phyloP scores from a whole-genome alignment of 2,888 invertebrate genomes.

The Drosophila tanythrix region DNA sequence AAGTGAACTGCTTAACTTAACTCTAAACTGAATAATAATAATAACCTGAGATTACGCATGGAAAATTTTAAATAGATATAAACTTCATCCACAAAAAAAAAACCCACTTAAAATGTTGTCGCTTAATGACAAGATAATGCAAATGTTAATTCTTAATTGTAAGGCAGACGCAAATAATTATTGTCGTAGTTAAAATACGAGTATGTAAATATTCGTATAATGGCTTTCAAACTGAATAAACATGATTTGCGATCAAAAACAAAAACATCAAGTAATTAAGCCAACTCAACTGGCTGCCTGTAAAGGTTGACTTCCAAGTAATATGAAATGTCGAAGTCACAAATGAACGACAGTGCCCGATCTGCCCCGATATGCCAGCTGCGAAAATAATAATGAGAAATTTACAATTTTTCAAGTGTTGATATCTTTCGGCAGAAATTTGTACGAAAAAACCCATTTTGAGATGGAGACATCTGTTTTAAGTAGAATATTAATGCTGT shows the following conservation, averaged over 20 bases:
- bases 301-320: background rate
- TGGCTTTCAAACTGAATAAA: constrained; percentile 23
- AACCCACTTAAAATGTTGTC: background rate
- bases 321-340: background rate
- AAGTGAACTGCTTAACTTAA: background rate
- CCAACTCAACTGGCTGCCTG: constrained; percentile 3
- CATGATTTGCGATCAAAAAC: constrained; percentile 5
- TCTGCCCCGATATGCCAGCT: background rate
- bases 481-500: background rate
- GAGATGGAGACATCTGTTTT: background rate
- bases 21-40: background rate
- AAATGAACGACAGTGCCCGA: background rate
- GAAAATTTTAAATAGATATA: background rate
- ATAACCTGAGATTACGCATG: background rate
- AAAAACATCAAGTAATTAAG: constrained; percentile 6
- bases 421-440: background rate
- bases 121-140: constrained; percentile 7
- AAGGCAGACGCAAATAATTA: constrained; percentile 5
- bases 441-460: background rate
- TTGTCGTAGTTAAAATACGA: constrained; percentile 13
- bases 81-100: background rate
- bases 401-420: background rate
- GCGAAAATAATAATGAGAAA: background rate
- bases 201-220: constrained; percentile 22
- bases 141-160: constrained; percentile 22